Percentiles rank a stretch among this genome's conserved stretches.
Conservation (phyloP, 2,797 vertebrate genomes). For the Sebastes minor region DNA sequence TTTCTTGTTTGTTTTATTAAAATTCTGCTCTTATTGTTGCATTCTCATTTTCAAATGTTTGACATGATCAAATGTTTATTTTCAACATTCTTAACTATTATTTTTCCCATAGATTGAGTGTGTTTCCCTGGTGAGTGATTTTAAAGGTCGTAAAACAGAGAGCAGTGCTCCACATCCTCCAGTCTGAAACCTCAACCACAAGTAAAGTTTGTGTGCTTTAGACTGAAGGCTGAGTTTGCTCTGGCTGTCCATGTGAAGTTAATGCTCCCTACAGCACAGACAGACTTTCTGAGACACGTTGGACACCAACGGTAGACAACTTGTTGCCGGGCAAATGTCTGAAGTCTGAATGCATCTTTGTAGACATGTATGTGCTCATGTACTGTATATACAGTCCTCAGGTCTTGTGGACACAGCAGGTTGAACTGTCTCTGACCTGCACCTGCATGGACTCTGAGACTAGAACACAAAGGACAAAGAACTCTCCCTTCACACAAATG, state of each 20-base stretch:
- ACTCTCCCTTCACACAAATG: conserved; percentile 7
- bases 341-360: not conserved
- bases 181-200: not conserved
- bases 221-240: not conserved
- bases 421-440: conserved; percentile 31
- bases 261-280: not conserved
- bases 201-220: conserved; percentile 11
- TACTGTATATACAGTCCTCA: not conserved
- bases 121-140: conserved; percentile 6
- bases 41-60: conserved; percentile 35
- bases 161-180: not conserved
- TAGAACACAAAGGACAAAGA: not conserved
- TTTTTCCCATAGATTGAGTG: conserved; percentile 1
- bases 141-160: conserved; percentile 3
- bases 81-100: not conserved
- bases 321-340: not conserved
- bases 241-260: not conserved
- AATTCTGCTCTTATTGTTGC: not conserved
- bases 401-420: not conserved
- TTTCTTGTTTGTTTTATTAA: not conserved
- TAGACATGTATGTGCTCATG: not conserved
- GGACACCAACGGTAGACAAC: not conserved
- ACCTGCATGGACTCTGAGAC: not conserved
- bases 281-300: not conserved
- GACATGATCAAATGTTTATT: conserved; percentile 19